phyloP scores from a whole-genome alignment of 2,113 vertebrate species.

The Mustela lutreola region DNA sequence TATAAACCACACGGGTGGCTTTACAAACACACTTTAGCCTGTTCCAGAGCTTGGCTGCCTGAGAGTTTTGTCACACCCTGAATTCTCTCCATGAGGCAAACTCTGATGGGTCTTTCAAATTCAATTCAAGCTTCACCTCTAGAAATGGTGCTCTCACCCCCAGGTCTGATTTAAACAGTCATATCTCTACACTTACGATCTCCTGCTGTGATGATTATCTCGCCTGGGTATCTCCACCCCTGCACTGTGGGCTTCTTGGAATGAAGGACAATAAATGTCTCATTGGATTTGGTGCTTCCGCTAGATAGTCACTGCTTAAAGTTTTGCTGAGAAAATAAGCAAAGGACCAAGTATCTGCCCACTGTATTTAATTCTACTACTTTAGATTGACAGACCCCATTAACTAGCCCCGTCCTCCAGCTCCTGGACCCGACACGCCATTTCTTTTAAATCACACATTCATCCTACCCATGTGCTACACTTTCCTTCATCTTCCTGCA shows the following conservation, averaged over 20 bases:
- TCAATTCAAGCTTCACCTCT: background rate
- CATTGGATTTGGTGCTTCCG: background rate
- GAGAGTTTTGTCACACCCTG: background rate
- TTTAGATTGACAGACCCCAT: background rate
- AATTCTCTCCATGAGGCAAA: background rate
- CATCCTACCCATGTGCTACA: background rate
- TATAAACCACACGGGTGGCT: background rate
- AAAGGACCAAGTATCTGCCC: background rate
- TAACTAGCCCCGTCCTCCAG: background rate
- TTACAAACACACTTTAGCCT: background rate
- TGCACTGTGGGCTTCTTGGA: background rate
- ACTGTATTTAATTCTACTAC: background rate
- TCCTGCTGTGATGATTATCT: background rate
- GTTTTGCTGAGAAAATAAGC: constrained; percentile 11
- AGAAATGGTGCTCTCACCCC: background rate
- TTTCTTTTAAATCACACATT: background rate
- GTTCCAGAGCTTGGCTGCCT: background rate
- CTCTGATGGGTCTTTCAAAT: background rate
- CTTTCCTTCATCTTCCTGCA: background rate
- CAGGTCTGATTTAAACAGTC: background rate
- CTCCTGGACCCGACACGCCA: no score
- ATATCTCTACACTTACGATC: background rate
- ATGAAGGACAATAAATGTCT: background rate
- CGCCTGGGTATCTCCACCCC: background rate
- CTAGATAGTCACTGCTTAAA: rapidly evolving